These are phyloP conservation scores for Polyommatus icarus DNA, from an alignment of 2,888 invertebrate species.

Conservation along the genomic window DNA sequence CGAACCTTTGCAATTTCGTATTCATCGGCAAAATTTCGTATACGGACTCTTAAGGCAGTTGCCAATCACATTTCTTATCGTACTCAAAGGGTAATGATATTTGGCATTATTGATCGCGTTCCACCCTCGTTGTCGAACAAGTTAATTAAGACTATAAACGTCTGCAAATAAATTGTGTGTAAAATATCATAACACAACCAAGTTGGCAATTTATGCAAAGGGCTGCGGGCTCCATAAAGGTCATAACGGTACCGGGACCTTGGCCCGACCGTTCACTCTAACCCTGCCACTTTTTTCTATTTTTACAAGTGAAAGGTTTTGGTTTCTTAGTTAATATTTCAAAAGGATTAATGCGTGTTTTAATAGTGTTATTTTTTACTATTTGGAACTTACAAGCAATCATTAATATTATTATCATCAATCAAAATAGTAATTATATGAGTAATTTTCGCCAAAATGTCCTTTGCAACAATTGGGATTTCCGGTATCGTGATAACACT, in stretches of 20 bases:
- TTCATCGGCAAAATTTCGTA: too few relatives aligned
- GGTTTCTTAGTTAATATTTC: conserved; percentile 17
- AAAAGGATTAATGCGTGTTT: neutral
- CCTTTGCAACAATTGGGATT: too few relatives aligned
- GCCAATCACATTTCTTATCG: neutral
- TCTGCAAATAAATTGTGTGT: conserved; percentile 11
- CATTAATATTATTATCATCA: neutral
- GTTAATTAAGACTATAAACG: conserved; percentile 21
- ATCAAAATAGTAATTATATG: too few relatives aligned
- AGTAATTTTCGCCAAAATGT: too few relatives aligned
- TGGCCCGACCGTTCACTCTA: conserved; percentile 34
- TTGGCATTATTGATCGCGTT: conserved; percentile 19
- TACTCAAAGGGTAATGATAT: neutral
- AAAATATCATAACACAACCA: conserved; percentile 20
- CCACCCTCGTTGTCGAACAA: conserved; percentile 14
- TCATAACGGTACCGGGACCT: conserved; percentile 39
- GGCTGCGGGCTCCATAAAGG: conserved; percentile 36
- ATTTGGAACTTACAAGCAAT: neutral
- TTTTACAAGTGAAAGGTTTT: conserved; percentile 30
- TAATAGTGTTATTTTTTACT: neutral
- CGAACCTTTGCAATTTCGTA: too few relatives aligned
- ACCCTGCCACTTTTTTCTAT: conserved; percentile 30
- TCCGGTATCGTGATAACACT: too few relatives aligned
- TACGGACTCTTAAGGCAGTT: neutral
- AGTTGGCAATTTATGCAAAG: conserved; percentile 29